These are phyloP conservation scores for Dipodomys stephensi DNA, from an alignment of 2,113 vertebrate species.

Conservation along the genomic window DNA sequence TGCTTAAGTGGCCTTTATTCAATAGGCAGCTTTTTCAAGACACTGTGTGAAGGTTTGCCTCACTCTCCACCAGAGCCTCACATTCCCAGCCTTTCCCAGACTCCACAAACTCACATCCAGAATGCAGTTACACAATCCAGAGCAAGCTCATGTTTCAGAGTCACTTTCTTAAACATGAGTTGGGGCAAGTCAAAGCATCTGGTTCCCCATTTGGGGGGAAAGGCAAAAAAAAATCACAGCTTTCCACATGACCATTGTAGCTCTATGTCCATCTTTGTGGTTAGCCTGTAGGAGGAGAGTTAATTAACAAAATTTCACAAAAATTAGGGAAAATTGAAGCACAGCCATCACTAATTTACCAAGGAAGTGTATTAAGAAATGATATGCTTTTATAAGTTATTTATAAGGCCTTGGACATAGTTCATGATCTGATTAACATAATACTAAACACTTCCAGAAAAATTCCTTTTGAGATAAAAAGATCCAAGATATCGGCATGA, in stretches of 20 bases:
- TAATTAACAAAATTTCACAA: constrained; percentile 47
- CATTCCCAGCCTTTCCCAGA: background rate
- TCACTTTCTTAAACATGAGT: constrained; percentile 19
- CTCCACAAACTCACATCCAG: background rate
- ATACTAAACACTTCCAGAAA: constrained; percentile 77
- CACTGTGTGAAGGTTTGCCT: background rate
- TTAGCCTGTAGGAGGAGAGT: constrained; percentile 46
- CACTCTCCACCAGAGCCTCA: background rate
- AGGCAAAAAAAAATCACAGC: background rate
- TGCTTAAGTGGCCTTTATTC: background rate
- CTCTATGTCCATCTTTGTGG: constrained; percentile 12
- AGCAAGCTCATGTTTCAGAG: constrained; percentile 36
- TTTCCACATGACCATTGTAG: constrained; percentile 13
- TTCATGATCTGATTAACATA: constrained; percentile 74
- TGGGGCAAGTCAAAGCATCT: constrained; percentile 11
- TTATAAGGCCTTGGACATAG: constrained; percentile 55
- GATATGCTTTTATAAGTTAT: constrained; percentile 62
- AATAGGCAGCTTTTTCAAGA: constrained; percentile 3
- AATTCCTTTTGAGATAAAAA: constrained; percentile 76
- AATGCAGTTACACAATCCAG: constrained; percentile 40
- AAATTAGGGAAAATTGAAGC: constrained; percentile 33
- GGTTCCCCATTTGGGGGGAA: background rate
- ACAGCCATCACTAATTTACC: constrained; percentile 45
- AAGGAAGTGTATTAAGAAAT: constrained; percentile 63
- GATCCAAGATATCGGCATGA: constrained; percentile 73